Evolutionary conservation across 2,113 vertebrate species (phyloP).

Genomic region (Isurus oxyrinchus): DNA sequence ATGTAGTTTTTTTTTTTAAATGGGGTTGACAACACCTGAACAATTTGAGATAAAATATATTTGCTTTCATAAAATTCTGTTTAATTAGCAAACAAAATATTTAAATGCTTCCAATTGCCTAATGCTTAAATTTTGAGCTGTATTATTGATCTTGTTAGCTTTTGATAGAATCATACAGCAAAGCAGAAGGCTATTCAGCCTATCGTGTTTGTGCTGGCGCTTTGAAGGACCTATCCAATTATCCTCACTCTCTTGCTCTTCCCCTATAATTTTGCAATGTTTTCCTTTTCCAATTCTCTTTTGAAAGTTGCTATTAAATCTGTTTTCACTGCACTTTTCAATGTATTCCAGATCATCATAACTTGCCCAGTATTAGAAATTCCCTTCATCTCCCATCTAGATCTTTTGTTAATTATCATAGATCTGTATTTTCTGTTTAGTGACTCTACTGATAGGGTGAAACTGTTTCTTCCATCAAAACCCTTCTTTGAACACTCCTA

Average conservation of each 20-base stretch:
- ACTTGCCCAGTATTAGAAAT: not conserved
- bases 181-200: not conserved
- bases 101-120: not conserved
- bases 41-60: not conserved
- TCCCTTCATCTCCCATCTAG: not conserved
- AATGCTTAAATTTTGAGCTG: not conserved
- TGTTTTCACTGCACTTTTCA: not conserved
- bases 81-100: not conserved
- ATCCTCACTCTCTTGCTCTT: no score
- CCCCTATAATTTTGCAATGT: no score
- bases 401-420: not conserved
- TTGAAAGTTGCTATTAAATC: not conserved
- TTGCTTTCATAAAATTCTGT: not conserved
- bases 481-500: not conserved
- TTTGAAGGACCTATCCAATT: not conserved
- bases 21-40: not conserved
- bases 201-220: not conserved
- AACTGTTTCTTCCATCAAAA: not conserved
- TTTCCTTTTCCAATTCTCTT: no score
- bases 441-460: not conserved
- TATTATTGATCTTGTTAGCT: not conserved
- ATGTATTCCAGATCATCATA: not conserved
- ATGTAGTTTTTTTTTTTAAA: not conserved
- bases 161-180: not conserved
- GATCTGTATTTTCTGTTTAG: not conserved